Evolutionary conservation across 2,888 invertebrate genomes (phyloP).

Genomic region (Tricholauxania praeusta): DNA sequence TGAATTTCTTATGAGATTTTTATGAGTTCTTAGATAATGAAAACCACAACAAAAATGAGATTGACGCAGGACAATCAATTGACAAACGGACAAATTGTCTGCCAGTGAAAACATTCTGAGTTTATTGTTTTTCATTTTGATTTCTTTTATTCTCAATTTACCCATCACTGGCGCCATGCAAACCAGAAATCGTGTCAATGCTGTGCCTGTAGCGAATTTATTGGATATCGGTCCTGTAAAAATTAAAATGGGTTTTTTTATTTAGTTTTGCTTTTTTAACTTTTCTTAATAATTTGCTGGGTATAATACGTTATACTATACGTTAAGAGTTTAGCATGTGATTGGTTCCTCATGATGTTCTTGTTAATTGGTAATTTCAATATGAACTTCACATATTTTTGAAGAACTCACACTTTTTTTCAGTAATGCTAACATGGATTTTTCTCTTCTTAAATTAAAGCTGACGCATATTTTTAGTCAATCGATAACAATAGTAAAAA

Average conservation of each 20-base stretch:
- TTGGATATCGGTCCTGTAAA: conserved; percentile 49
- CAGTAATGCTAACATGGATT: too few species aligned
- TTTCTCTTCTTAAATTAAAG: too few species aligned
- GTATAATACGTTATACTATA: neutral
- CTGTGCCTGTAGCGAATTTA: conserved; percentile 54
- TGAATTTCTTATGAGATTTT: conserved; percentile 6
- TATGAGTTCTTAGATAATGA: conserved; percentile 12
- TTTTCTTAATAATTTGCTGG: conserved; percentile 10
- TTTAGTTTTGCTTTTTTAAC: conserved; percentile 8
- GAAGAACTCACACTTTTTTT: too few species aligned
- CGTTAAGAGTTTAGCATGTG: too few species aligned
- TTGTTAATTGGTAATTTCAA: too few species aligned
- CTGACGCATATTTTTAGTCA: too few species aligned
- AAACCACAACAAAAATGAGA: conserved; percentile 3
- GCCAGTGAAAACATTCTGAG: neutral
- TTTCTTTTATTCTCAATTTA: conserved; percentile 51
- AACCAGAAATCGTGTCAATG: conserved; percentile 64
- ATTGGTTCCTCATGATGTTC: too few species aligned
- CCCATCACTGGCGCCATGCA: conserved; percentile 68
- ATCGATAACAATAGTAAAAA: too few species aligned
- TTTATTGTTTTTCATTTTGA: neutral
- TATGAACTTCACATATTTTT: too few species aligned
- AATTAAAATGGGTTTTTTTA: conserved; percentile 31
- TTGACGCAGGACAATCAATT: conserved; percentile 6
- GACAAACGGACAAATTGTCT: neutral